Evolutionary conservation across 2,888 invertebrate genomes (phyloP), one percentile per base, ranked within the genome.

Genomic region (Apotomis capreana): DNA sequence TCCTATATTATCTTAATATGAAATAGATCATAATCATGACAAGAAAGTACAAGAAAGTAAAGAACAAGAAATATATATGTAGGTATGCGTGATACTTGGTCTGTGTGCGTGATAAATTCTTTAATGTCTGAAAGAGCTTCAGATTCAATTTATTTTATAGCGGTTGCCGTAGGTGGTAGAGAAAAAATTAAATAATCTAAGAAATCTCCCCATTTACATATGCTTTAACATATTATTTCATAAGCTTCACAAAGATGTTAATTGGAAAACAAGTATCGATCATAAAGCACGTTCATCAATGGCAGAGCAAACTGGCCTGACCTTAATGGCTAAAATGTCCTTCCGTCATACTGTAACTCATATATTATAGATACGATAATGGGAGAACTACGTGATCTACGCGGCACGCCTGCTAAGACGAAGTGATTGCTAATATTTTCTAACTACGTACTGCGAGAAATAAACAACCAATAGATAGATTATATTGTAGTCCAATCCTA

Each of bases 291-390:
- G 58, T 64, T 40, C 63, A 40, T 58, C 13, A 46, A 59, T 59
- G 59, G 12, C 51, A 51, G 12, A 37, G 67, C 51, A 58, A 68
- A 68, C 65, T 65, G 37, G 51, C 9, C 87, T 89, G 89, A 90
- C 89, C 89, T 87, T 88, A 90, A 91, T 91, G 87, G 88, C 86
- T 84, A 76, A 79, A 79, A 74, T 81, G 89, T 79, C 90, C 90
- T 90, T 87, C 86, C 82, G 78, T 13, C 54, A 60, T 36, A 60
- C 36, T 40, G 65, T 65, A 65, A 13, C 60, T 54, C 51, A 57
- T 67, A 49, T 65, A 60, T 60, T 52, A 65, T 57, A 62, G 57
- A 64, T 49, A 69, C 68, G 69, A 73, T 55, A 75, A 74, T 69
- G 75, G 74, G 73, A 74, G 68, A 64, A 70, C 70, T 61, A 75